Base-by-base conservation (phyloP, 2,797 vertebrate species). In the Sebastes minor region DNA sequence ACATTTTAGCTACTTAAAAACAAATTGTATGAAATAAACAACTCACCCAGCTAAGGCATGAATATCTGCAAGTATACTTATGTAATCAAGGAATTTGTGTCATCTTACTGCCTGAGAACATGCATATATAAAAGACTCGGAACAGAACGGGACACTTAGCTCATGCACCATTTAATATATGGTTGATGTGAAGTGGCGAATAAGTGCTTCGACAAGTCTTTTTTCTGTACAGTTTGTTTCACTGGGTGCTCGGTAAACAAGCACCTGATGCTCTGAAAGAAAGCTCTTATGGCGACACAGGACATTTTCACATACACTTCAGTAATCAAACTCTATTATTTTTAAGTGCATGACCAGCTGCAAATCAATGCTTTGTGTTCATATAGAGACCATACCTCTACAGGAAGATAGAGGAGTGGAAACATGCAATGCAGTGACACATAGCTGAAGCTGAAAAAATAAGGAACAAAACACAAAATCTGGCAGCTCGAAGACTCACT, bases 41-140 rank as follows among this genome's bases (percentile, higher is more conserved):
- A 71, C 57, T 64, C 68, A 20, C 12, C 25, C 27, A 69, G 22
- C 67, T 35, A 32, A 25, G 53, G 46, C 33, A 69, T 7, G 6
- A 42, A 66, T 33, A 73, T 77, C 16, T 2, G 3, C n/a, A 62
- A 60, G 32, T 57, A 22, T 59, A 64, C 52, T 79, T 71, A 56
- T 46, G 75, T 32, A 87, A 80, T 76, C 64, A 80, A 38, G 12
- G 10, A 71, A 55, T 78, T 61, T 74, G 12, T 76, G 70, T 81
- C 69, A 60, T 73, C 22, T 8, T 12, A 62, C 49, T 13, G 81
- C 83, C 78, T 74, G 35, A 78, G 67, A 76, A 71, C 27, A 32
- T 13, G 2, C 62, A 52, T 49, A 49, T 46, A 74, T 62, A 23
- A 82, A 75, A 73, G 30, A 20, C 30, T 65, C 6, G 28, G 67